Base-by-base conservation (phyloP, 2,113 vertebrate genomes). In the Edolisoma coerulescens region DNA sequence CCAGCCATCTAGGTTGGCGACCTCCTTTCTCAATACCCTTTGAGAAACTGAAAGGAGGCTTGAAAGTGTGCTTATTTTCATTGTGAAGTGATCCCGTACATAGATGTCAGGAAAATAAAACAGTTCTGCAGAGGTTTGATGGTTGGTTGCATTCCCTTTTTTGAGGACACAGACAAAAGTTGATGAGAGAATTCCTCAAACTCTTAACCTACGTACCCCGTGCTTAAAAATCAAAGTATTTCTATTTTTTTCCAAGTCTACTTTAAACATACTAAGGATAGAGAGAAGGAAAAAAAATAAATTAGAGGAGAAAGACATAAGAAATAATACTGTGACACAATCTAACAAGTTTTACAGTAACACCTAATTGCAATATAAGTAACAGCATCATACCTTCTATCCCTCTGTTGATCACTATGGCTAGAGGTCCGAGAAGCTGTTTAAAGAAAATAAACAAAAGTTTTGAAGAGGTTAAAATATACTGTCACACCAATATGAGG, bases 341-440 rank as follows among this genome's bases (percentile, higher is more conserved):
- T 24, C 49, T 35, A 89, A 78, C 17, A 53, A 93, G 61, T 56
- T 84, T 69, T 71, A 68, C 30, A 82, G 19, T 57, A 65, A 89
- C 6, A 90, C 4, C 19, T 35, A 45, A 52, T 4, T 68, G 21
- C 44, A 91, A 83, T 49, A 96, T 33, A 95, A 94, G 53, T 68
- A 80, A 68, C 7, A 76, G 39, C n/a, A 84, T n/a, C 96, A 61
- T 98, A 99, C 99, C 99, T 99, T 97, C 98, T 98, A 27, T 99
- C 99, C 96, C 98, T 98, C 85, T 97, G 98, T 57, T 98, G 97
- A 52, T 99, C 98, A 15, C 95, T 97, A 80, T 98, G 98, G 95
- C 97, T 96, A 94, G 97, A 98, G 84, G 97, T 96, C 97, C 98
- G 98, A 88, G 98, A 98, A 96, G 98, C 98, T 98, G 82, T 44